Evolutionary conservation across 2,888 invertebrate genomes (phyloP).

Genomic region (Drosophila dives): DNA sequence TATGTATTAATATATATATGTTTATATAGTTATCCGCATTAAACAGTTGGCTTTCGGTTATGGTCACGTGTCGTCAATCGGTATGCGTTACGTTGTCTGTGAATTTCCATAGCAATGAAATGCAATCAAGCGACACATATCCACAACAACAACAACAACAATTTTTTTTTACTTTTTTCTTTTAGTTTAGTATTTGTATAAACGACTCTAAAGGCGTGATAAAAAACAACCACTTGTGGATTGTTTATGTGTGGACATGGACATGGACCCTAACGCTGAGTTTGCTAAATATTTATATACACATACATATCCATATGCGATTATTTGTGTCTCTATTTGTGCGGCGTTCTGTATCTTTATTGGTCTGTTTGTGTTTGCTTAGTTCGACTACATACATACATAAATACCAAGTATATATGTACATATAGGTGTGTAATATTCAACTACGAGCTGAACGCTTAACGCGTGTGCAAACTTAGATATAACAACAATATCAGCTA

Average conservation of each 20-base stretch:
- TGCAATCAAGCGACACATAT: slow-evolving; percentile 50
- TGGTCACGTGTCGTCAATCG: slow-evolving; percentile 69
- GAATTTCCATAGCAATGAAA: slow-evolving; percentile 65
- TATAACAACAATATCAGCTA: not conserved
- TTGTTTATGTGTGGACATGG: slow-evolving; percentile 44
- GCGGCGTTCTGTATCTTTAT: slow-evolving; percentile 37
- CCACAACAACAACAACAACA: slow-evolving; percentile 17
- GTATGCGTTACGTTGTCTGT: slow-evolving; percentile 61
- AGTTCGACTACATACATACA: slow-evolving; percentile 16
- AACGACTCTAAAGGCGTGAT: slow-evolving; percentile 35
- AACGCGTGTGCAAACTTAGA: not conserved
- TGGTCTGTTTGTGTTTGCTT: slow-evolving; percentile 17
- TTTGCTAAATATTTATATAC: not conserved
- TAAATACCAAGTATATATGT: not conserved
- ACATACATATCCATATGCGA: slow-evolving; percentile 1
- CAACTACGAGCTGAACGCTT: slow-evolving; percentile 7
- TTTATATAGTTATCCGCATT: slow-evolving; percentile 20
- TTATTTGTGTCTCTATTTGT: slow-evolving; percentile 24
- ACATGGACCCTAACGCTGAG: slow-evolving; percentile 35
- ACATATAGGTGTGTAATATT: slow-evolving; percentile 10
- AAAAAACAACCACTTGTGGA: slow-evolving; percentile 59
- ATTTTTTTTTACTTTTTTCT: slow-evolving; percentile 10
- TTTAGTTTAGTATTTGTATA: slow-evolving; percentile 8
- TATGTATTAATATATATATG: slow-evolving; percentile 17
- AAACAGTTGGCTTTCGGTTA: slow-evolving; percentile 42